Conservation (phyloP, 92 coral and sea anemone species). For the Porites evermanni region DNA sequence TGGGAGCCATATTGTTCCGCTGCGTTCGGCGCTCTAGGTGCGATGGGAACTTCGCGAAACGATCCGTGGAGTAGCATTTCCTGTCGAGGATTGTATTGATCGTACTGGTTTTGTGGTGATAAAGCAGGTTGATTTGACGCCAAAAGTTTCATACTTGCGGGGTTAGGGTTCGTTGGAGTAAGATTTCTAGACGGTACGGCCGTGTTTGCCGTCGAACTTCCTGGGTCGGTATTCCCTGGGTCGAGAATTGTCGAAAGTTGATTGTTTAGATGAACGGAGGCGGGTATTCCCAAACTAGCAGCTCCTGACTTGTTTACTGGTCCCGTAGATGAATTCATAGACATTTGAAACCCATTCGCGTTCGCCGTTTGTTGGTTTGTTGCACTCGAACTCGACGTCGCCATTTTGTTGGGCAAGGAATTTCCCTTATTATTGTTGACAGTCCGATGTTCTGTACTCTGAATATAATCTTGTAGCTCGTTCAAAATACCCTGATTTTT, state of each 20-base stretch:
- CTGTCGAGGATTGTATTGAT: conserved; percentile 82
- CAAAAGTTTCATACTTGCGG: conserved; percentile 69
- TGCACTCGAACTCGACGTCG: conserved; percentile 75
- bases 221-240: conserved; percentile 36
- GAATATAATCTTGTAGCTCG: conserved; percentile 65
- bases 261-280: conserved; percentile 78
- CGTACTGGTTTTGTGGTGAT: conserved; percentile 79
- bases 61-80: conserved; percentile 79
- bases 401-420: conserved; percentile 78
- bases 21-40: conserved; percentile 80
- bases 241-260: conserved; percentile 78
- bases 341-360: conserved; percentile 88
- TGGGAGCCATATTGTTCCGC: conserved; percentile 91
- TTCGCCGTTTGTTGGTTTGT: conserved; percentile 64
- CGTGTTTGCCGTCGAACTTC: conserved; percentile 55
- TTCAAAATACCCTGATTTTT: conserved; percentile 77
- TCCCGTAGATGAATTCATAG: conserved; percentile 75
- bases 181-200: conserved; percentile 64
- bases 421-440: conserved; percentile 64
- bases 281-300: conserved; percentile 63
- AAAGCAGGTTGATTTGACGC: conserved; percentile 55
- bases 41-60: conserved; percentile 60
- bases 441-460: conserved; percentile 55
- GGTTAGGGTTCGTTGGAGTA: conserved; percentile 65
- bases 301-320: conserved; percentile 71